These are phyloP conservation scores for Drosophila gaucha DNA, from an alignment of 2,888 invertebrate genomes.

Conservation along the genomic window DNA sequence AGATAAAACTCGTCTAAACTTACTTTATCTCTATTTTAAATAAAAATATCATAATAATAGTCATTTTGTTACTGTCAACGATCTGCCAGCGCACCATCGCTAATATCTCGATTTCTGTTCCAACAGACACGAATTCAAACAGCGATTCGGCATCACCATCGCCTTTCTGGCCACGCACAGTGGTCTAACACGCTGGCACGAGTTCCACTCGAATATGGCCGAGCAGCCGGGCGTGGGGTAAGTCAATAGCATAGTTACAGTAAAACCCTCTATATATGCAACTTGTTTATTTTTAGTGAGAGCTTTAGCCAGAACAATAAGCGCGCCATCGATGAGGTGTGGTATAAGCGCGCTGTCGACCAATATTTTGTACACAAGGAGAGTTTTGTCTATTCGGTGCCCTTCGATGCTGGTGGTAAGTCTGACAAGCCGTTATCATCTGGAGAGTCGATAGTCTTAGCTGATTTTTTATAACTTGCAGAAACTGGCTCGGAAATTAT, in stretches of 20 bases:
- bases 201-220: conserved; percentile 87
- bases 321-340: conserved; percentile 93
- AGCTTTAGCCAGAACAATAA: conserved; percentile 91
- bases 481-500: conserved; percentile 86
- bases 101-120: conserved; percentile 36
- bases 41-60: conserved; percentile 11
- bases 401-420: conserved; percentile 86
- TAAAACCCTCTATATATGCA: neutral
- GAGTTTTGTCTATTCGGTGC: conserved; percentile 93
- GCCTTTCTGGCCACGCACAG: conserved; percentile 96
- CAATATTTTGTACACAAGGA: conserved; percentile 91
- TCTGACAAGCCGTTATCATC: neutral
- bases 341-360: conserved; percentile 95
- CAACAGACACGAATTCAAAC: conserved; percentile 91
- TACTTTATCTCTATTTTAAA: conserved; percentile 13
- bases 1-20: conserved; percentile 42
- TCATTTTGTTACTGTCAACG: conserved; percentile 1
- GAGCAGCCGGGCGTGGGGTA: conserved; percentile 84
- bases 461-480: conserved; percentile 19
- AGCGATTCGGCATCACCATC: conserved; percentile 92
- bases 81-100: neutral
- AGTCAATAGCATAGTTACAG: conserved; percentile 23
- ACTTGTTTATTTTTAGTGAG: conserved; percentile 86
- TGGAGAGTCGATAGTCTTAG: neutral
- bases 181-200: conserved; percentile 95